Conservation (phyloP, 2,888 invertebrate genomes). For the Apamea epomidion region DNA sequence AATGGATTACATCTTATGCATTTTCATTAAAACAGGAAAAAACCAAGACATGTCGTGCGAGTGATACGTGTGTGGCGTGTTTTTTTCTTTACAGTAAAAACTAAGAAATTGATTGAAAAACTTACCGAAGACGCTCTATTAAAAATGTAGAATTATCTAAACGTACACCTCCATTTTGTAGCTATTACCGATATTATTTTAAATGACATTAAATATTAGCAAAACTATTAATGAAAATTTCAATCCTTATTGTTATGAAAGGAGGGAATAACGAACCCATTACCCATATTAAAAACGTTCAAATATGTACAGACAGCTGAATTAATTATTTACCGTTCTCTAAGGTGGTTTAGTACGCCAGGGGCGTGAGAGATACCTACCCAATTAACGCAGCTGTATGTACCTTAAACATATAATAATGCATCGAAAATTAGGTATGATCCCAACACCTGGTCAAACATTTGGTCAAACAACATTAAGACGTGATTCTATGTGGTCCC, state of each 20-base stretch:
- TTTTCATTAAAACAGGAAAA: background rate
- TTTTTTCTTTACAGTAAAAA: background rate
- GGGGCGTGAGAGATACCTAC: background rate
- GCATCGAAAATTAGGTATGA: constrained; percentile 67
- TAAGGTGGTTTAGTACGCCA: background rate
- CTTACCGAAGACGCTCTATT: background rate
- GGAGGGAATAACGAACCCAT: too few species aligned
- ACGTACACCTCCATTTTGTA: too few species aligned
- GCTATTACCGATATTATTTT: background rate
- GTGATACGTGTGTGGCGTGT: too few species aligned
- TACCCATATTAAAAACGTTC: background rate
- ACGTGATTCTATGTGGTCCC: constrained; percentile 46
- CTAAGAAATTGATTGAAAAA: background rate
- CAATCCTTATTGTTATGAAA: too few species aligned
- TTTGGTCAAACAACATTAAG: constrained; percentile 60
- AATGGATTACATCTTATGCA: background rate
- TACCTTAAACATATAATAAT: constrained; percentile 25
- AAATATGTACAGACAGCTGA: constrained; percentile 24
- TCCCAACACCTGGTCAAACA: constrained; percentile 71
- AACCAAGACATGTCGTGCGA: too few species aligned
- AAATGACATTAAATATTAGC: too few species aligned
- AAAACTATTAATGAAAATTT: too few species aligned
- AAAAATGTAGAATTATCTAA: background rate
- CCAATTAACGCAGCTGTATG: constrained; percentile 31
- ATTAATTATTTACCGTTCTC: constrained; percentile 7